Conservation (phyloP, 2,888 invertebrate genomes). For the Parthenolecanium corni region DNA sequence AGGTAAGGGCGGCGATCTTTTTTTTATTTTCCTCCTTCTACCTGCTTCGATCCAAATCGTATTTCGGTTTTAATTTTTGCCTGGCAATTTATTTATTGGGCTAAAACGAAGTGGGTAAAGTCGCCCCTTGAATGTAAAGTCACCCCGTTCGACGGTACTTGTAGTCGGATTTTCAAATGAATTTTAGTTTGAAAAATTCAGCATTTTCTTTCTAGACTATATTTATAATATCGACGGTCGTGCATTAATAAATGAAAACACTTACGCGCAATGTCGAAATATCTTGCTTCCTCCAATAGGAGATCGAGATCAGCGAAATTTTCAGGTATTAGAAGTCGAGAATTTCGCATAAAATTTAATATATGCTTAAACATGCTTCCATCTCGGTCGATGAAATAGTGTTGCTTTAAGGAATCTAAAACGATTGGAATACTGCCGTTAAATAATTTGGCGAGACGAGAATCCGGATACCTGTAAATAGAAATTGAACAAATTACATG, state of each 20-base stretch:
- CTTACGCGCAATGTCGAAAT: conserved; percentile 80
- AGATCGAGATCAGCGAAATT: conserved; percentile 79
- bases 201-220: too few relatives aligned
- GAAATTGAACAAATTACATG: not conserved
- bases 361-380: conserved; percentile 96
- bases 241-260: conserved; percentile 33
- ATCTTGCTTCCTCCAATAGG: conserved; percentile 78
- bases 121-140: too few relatives aligned
- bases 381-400: conserved; percentile 97
- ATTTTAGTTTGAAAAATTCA: too few relatives aligned
- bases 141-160: too few relatives aligned
- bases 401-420: conserved; percentile 88
- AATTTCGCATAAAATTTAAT: conserved; percentile 89
- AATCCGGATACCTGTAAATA: conserved; percentile 76
- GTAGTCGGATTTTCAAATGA: too few relatives aligned
- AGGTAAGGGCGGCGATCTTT: too few relatives aligned
- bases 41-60: too few relatives aligned
- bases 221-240: too few relatives aligned
- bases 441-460: conserved; percentile 81
- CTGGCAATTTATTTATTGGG: too few relatives aligned
- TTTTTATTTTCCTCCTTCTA: too few relatives aligned
- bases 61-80: too few relatives aligned
- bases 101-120: too few relatives aligned
- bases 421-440: conserved; percentile 93
- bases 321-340: conserved; percentile 71